Conservation (phyloP, 1,140 invertebrate genomes). For the Sarcophaga bullata region DNA sequence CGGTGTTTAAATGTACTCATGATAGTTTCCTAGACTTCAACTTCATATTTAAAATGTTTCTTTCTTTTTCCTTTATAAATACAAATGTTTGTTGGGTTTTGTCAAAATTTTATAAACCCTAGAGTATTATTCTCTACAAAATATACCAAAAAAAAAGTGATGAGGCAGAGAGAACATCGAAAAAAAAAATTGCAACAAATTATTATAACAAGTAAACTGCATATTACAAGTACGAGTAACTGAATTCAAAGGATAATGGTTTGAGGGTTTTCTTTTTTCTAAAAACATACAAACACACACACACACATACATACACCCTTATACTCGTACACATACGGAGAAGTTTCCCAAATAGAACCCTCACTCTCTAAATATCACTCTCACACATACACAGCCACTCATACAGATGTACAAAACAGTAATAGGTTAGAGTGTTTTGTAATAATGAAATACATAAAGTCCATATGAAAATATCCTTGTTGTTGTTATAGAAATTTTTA, state of each 20-base stretch:
- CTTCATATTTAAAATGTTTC: no score
- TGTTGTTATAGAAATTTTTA: no score
- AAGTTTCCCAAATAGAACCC: no score
- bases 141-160: background rate
- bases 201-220: slow-evolving; percentile 8
- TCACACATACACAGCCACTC: no score
- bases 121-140: background rate
- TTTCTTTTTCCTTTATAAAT: background rate
- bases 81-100: background rate
- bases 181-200: slow-evolving; percentile 22
- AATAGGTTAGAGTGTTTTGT: no score
- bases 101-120: background rate
- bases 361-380: no score
- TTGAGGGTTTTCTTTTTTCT: background rate
- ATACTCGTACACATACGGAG: no score
- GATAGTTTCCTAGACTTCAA: no score
- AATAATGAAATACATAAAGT: no score
- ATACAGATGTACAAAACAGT: no score
- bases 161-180: background rate
- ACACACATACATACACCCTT: background rate
- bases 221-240: background rate
- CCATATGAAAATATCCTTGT: no score
- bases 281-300: background rate
- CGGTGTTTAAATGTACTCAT: no score
- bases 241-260: background rate